A percentile compares a stretch with the other conserved stretches of the same genome.
Conservation (phyloP, 37 sponge, comb jelly and placozoan species). For the Cladorhizidae sp. region DNA sequence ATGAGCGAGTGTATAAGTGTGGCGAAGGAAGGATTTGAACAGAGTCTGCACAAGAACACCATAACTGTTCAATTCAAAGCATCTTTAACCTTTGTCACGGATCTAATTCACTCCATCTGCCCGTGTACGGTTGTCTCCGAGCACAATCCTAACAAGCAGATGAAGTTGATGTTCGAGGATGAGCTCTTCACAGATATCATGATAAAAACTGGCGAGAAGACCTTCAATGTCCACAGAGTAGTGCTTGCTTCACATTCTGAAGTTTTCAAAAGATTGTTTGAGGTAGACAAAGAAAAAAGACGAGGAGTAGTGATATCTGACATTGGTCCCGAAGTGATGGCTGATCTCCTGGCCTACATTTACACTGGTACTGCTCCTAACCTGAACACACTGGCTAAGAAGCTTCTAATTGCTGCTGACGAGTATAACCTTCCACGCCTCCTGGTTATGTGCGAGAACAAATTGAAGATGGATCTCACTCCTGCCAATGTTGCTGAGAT, state of each 20-base stretch:
- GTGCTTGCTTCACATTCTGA: neutral
- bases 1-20: too few relatives aligned
- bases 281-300: neutral
- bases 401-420: neutral
- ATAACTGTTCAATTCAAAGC: too few relatives aligned
- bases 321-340: neutral
- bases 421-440: slow-evolving; percentile 5
- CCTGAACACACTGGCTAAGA: neutral
- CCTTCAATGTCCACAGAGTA: neutral
- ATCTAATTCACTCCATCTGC: too few relatives aligned
- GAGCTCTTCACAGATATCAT: slow-evolving; percentile 2
- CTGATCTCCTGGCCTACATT: too few relatives aligned
- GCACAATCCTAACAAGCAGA: too few relatives aligned
- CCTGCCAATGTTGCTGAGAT: neutral
- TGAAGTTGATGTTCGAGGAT: neutral
- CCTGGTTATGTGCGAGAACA: neutral
- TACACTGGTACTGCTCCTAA: too few relatives aligned
- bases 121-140: too few relatives aligned
- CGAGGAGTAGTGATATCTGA: neutral
- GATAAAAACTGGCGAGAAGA: neutral
- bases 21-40: too few relatives aligned
- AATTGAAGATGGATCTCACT: neutral
- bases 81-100: too few relatives aligned
- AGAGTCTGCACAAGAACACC: too few relatives aligned
- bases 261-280: neutral